Conservation (phyloP, 2,797 vertebrate genomes). For the Danio kyathit region DNA sequence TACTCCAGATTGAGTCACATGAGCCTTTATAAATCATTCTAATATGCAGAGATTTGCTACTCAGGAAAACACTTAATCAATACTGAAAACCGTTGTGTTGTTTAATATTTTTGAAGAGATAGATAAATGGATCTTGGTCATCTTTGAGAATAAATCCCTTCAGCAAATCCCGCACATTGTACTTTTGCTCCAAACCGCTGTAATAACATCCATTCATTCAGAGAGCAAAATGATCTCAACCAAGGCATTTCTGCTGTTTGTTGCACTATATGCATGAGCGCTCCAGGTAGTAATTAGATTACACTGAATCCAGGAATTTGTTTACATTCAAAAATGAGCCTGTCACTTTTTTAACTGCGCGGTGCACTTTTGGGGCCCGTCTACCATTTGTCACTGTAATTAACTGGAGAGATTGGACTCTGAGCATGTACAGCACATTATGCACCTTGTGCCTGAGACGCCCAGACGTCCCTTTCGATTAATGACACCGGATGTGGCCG, state of each 20-base stretch:
- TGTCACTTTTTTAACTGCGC: conserved; percentile 54
- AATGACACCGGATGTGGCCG: conserved; percentile 39
- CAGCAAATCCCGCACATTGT: neutral
- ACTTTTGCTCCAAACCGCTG: neutral
- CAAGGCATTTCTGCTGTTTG: conserved; percentile 16
- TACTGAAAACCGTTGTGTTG: too few relatives aligned
- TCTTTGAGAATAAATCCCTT: neutral
- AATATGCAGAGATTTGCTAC: neutral
- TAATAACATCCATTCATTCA: neutral
- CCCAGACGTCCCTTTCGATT: conserved; percentile 29
- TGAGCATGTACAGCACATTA: conserved; percentile 38
- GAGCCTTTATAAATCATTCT: neutral
- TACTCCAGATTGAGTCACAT: neutral
- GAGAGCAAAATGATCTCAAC: conserved; percentile 29
- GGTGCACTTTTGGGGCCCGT: conserved; percentile 54
- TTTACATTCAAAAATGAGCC: conserved; percentile 66
- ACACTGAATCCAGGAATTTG: conserved; percentile 59
- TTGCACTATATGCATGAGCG: neutral
- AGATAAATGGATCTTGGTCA: neutral
- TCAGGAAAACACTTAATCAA: neutral
- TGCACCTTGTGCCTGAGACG: conserved; percentile 1
- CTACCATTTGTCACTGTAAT: conserved; percentile 66
- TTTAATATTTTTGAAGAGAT: too few relatives aligned
- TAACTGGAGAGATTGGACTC: conserved; percentile 54
- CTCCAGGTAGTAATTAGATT: conserved; percentile 64